A percentile compares a stretch with the other conserved stretches of the same genome.
Conservation (phyloP, 2,888 invertebrate genomes). For the Eucera pruinosa region DNA sequence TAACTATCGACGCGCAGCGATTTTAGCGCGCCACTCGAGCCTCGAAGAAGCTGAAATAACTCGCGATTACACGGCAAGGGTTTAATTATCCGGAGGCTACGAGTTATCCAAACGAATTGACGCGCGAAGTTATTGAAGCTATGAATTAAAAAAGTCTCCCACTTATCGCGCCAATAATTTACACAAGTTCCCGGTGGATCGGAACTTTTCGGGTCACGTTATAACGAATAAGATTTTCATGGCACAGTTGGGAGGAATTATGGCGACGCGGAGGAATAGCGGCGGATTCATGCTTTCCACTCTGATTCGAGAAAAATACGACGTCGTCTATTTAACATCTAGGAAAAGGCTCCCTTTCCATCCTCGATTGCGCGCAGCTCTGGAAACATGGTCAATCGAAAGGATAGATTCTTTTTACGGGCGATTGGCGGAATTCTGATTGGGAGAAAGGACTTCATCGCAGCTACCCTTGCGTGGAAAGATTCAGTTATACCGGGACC, state of each 20-base stretch:
- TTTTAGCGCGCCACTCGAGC: too few relatives aligned
- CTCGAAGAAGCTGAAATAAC: too few relatives aligned
- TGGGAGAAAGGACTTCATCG: slow-evolving; percentile 14
- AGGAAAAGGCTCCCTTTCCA: slow-evolving; percentile 10
- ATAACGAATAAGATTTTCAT: slow-evolving; percentile 37
- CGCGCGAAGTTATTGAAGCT: too few relatives aligned
- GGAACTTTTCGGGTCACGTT: slow-evolving; percentile 30
- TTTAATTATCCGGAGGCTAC: too few relatives aligned
- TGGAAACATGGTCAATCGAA: slow-evolving; percentile 49
- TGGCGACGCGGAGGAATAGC: slow-evolving; percentile 19
- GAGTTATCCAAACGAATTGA: neutral
- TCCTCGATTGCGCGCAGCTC: neutral
- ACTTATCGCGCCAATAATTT: slow-evolving; percentile 28
- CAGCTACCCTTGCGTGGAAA: neutral
- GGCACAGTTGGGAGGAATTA: slow-evolving; percentile 29
- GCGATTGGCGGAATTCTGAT: slow-evolving; percentile 18
- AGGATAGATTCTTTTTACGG: slow-evolving; percentile 43
- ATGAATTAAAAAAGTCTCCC: slow-evolving; percentile 31
- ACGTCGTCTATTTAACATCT: slow-evolving; percentile 42
- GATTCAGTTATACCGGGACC: slow-evolving; percentile 7
- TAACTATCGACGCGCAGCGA: too few relatives aligned
- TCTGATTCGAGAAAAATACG: slow-evolving; percentile 23
- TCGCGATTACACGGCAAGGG: too few relatives aligned
- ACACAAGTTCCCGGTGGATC: slow-evolving; percentile 23
- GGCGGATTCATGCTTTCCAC: slow-evolving; percentile 5